These are phyloP conservation scores for Mya arenaria DNA, from an alignment of 1,140 invertebrate species.

Conservation along the genomic window DNA sequence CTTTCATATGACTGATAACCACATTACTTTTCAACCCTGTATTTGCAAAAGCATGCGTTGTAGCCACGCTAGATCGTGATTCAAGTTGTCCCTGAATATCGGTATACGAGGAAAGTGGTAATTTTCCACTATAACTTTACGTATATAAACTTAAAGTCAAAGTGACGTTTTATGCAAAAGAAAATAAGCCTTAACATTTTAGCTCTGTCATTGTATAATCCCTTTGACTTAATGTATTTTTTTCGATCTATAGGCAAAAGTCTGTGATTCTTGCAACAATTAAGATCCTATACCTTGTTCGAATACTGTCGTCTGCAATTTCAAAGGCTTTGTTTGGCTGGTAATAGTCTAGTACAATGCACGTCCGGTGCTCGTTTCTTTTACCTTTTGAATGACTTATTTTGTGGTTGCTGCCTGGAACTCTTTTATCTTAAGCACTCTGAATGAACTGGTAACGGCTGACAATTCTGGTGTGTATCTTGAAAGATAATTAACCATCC, in stretches of 20 bases:
- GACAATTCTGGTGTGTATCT: slow-evolving; percentile 1
- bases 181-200: not conserved
- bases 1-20: no score
- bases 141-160: not conserved
- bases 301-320: not conserved
- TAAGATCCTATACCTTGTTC: no score
- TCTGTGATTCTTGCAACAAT: not conserved
- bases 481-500: not conserved
- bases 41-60: slow-evolving; percentile 11
- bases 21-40: not conserved
- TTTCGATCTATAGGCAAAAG: not conserved
- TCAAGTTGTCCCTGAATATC: not conserved
- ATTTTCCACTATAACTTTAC: not conserved
- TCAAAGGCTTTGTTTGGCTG: not conserved
- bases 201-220: not conserved
- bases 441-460: not conserved
- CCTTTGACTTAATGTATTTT: not conserved
- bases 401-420: not conserved
- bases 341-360: not conserved
- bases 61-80: not conserved
- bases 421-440: not conserved
- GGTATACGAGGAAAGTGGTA: not conserved
- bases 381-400: not conserved
- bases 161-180: not conserved
- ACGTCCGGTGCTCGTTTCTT: not conserved